Evolutionary conservation across 2,888 invertebrate species (phyloP).

Genomic region (Lepidochrysops patricia): DNA sequence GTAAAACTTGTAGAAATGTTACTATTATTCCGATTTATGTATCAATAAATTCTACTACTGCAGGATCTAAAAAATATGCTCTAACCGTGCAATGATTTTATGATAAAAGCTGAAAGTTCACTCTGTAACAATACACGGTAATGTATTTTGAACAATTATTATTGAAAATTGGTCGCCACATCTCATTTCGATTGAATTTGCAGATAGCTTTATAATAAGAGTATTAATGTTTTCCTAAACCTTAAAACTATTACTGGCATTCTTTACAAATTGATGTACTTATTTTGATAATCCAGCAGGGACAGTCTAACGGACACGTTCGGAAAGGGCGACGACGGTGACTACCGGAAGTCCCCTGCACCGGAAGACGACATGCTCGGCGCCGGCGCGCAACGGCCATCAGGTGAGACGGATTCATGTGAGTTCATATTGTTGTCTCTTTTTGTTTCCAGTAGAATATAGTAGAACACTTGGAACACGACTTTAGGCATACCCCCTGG

Average conservation of each 20-base stretch:
- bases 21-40: not conserved
- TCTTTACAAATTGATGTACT: not conserved
- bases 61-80: not conserved
- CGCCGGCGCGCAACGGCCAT: conserved; percentile 73
- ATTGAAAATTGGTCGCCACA: too few species aligned
- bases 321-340: conserved; percentile 79
- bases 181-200: too few species aligned
- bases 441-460: too few species aligned
- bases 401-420: conserved; percentile 58
- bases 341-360: conserved; percentile 74
- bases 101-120: too few species aligned
- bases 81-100: too few species aligned
- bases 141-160: too few species aligned
- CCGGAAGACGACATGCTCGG: conserved; percentile 73
- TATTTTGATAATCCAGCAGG: conserved; percentile 40
- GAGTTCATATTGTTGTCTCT: not conserved
- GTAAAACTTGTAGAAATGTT: not conserved
- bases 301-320: conserved; percentile 83
- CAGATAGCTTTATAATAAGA: too few species aligned
- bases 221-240: too few species aligned
- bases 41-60: not conserved
- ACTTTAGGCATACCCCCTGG: too few species aligned
- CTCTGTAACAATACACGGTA: too few species aligned
- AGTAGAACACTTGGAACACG: too few species aligned
- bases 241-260: not conserved